phyloP scores from a whole-genome alignment of 2,797 vertebrate genomes.

The Labeo calbasu region DNA sequence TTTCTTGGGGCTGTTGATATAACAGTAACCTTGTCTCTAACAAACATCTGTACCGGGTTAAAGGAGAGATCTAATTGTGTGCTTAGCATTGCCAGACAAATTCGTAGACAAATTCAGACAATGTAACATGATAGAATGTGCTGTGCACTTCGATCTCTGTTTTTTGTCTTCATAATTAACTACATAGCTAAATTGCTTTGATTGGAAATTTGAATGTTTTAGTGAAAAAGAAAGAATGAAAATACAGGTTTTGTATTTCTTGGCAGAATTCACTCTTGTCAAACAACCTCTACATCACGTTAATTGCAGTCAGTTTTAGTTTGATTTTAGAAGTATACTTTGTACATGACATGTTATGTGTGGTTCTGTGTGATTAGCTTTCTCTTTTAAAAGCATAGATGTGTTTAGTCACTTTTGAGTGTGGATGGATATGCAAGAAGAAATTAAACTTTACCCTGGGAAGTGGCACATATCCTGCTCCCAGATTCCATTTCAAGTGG shows the following conservation, averaged over 20 bases:
- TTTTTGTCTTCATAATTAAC: slow-evolving; percentile 1
- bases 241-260: neutral
- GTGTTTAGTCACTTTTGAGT: neutral
- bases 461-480: neutral
- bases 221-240: neutral
- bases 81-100: neutral
- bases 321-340: neutral
- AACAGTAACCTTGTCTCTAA: neutral
- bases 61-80: neutral
- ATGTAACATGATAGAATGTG: neutral
- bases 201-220: neutral
- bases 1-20: neutral
- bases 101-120: neutral
- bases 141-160: neutral
- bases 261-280: neutral
- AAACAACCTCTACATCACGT: neutral
- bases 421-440: neutral
- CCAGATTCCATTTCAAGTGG: slow-evolving; percentile 25
- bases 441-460: neutral
- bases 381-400: neutral
- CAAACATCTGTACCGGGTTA: neutral
- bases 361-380: slow-evolving; percentile 1
- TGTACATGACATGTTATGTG: neutral
- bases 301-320: neutral
- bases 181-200: neutral